Evolutionary conservation across 2,888 invertebrate species (phyloP).

Genomic region (Artemia sp.): DNA sequence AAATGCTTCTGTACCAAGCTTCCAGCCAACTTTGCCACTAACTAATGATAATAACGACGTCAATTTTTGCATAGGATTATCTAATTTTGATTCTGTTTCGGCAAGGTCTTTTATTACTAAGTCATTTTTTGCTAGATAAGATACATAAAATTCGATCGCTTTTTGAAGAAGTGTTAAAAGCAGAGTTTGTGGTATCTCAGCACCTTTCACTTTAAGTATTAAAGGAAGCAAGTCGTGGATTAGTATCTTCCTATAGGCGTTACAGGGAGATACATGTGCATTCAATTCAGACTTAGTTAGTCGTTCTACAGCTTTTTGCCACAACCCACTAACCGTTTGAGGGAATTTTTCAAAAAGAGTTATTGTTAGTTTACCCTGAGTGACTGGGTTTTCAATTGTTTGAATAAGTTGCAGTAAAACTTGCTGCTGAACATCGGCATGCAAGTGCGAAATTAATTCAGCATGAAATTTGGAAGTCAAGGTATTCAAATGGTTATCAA

Average conservation of each 20-base stretch:
- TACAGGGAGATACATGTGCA: neutral
- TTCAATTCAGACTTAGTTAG: constrained; percentile 7
- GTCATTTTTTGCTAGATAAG: constrained; percentile 6
- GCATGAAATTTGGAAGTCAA: neutral
- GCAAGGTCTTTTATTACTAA: neutral
- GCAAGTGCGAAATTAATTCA: neutral
- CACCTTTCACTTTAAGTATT: neutral
- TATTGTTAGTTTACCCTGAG: neutral
- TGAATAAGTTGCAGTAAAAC: neutral
- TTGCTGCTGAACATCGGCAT: neutral
- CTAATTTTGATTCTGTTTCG: constrained; percentile 6
- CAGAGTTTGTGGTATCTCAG: neutral
- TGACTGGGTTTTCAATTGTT: constrained; percentile 1
- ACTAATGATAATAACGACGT: neutral
- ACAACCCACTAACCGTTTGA: neutral
- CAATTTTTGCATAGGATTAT: constrained; percentile 8
- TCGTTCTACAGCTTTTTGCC: constrained; percentile 6
- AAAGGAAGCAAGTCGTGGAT: constrained; percentile 6
- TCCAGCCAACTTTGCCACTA: constrained; percentile 1
- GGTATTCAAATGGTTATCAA: neutral
- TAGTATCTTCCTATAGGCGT: constrained; percentile 1
- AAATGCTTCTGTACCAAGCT: neutral
- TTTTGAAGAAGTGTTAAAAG: neutral
- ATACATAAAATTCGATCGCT: neutral
- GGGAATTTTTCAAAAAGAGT: neutral